Evolutionary conservation across 2,888 invertebrate genomes (phyloP).

Genomic region (Trissoscelio sp.): DNA sequence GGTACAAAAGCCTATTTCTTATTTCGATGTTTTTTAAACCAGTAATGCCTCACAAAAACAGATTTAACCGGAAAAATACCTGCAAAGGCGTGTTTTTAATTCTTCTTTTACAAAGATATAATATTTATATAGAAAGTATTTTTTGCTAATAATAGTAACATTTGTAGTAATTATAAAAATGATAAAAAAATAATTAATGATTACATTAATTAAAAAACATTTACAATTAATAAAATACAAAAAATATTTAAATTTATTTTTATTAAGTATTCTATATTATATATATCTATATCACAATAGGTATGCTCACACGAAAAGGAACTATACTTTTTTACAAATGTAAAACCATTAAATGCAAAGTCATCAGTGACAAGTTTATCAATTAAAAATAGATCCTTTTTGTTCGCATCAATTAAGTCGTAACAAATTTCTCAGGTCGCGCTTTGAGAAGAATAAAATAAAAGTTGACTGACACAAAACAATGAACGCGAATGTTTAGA

Average conservation of each 20-base stretch:
- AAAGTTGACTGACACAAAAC: conserved; percentile 26
- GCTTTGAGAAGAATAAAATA: conserved; percentile 5
- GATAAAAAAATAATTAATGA: neutral
- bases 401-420: conserved; percentile 3
- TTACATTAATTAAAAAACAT: too few species aligned
- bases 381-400: conserved; percentile 24
- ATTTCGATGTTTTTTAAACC: conserved; percentile 29
- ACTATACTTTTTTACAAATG: neutral
- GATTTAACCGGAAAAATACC: conserved; percentile 23
- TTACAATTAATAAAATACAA: too few species aligned
- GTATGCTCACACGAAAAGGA: neutral
- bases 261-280: too few species aligned
- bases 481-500: conserved; percentile 53
- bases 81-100: conserved; percentile 23
- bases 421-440: neutral
- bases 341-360: conserved; percentile 10
- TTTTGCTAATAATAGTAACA: too few species aligned
- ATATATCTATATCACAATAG: too few species aligned
- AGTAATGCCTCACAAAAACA: conserved; percentile 20
- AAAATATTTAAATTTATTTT: too few species aligned
- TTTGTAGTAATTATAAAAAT: too few species aligned
- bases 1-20: conserved; percentile 1
- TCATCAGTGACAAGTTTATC: conserved; percentile 32
- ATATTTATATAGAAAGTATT: neutral
- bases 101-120: neutral